These are phyloP conservation scores for Calliphora vomitoria DNA, from an alignment of 2,888 invertebrate genomes.

Conservation along the genomic window DNA sequence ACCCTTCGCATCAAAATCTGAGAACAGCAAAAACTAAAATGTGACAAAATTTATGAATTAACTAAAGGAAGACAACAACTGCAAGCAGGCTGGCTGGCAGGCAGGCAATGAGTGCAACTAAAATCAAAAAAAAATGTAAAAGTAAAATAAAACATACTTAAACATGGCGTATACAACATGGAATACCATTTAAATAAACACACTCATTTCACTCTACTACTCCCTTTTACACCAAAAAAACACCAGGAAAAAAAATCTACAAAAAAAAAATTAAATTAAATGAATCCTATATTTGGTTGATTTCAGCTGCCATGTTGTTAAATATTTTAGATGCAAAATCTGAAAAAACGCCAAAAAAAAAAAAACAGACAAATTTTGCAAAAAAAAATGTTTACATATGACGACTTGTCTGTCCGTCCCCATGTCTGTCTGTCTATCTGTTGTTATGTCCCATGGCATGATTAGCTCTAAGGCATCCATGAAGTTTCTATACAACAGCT, in stretches of 20 bases:
- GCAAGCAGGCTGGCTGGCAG: constrained; percentile 47
- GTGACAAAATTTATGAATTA: constrained; percentile 74
- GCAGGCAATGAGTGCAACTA: constrained; percentile 2
- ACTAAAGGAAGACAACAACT: constrained; percentile 71
- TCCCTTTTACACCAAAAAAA: constrained; percentile 27
- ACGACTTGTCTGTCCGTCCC: constrained; percentile 29
- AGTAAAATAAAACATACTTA: constrained; percentile 38
- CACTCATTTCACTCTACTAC: constrained; percentile 5
- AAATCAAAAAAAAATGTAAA: constrained; percentile 26
- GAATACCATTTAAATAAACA: constrained; percentile 44
- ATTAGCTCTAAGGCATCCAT: constrained; percentile 74
- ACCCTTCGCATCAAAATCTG: constrained; percentile 54
- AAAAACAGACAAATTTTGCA: constrained; percentile 5
- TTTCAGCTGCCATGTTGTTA: constrained; percentile 72
- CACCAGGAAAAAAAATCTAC: constrained; percentile 1
- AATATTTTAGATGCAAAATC: constrained; percentile 64
- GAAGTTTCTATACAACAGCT: constrained; percentile 64
- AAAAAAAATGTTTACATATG: constrained; percentile 55
- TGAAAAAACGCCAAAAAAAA: constrained; percentile 16
- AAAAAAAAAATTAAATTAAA: constrained; percentile 59
- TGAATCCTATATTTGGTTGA: constrained; percentile 71
- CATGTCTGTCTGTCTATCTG: constrained; percentile 43
- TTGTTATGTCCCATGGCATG: constrained; percentile 69
- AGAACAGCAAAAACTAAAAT: constrained; percentile 44
- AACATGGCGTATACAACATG: constrained; percentile 63